Base-by-base conservation (phyloP, 2,888 invertebrate species). In the Paralinhomoeus sp. region DNA sequence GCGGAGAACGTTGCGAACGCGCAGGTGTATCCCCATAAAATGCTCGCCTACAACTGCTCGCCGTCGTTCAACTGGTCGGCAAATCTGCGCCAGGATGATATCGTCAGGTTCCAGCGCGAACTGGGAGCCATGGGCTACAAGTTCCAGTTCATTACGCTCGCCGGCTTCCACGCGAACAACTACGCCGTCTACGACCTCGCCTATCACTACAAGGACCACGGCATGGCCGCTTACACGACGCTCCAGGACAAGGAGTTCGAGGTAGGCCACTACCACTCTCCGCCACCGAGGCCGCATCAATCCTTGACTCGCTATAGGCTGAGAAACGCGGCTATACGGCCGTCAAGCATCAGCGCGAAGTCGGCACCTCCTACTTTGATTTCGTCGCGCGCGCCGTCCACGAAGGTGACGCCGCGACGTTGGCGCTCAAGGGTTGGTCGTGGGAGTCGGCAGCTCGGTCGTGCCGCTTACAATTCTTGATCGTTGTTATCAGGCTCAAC, bases 361-460 rank as follows among this genome's bases (percentile, higher is more conserved):
- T 64, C 27, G 64, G 64, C 37, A 63, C 63, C 13, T 62, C 62
- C 24, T 64, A 62, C 50, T 64, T 64, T 46, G 63, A 64, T 45
- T 51, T 56, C 20, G 59, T 64, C 7, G 56, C 57, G 5, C 52
- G 54, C 34, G 57, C 61, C 7, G 53, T 54, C 34, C 49, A 54
- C 37, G 57, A 54, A 27, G 53, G 51, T 7, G 20, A 46, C 15
- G 45, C 48, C 17, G 49, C 50, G 13, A 49, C 49, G 23, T 51
- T 49, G 48, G 45, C 40, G 15, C 31, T 40, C 3, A 18, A 5
- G 7, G 27, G 27, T 27, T 27, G 27, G 27, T 27, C 7, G n/a
- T n/a, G n/a, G n/a, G n/a, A n/a, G n/a, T n/a, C n/a, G n/a, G n/a
- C n/a, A n/a, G n/a, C n/a, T n/a, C n/a, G n/a, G n/a, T n/a, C n/a